Base-by-base conservation (phyloP, 2,888 invertebrate genomes). In the Phasia obesa region DNA sequence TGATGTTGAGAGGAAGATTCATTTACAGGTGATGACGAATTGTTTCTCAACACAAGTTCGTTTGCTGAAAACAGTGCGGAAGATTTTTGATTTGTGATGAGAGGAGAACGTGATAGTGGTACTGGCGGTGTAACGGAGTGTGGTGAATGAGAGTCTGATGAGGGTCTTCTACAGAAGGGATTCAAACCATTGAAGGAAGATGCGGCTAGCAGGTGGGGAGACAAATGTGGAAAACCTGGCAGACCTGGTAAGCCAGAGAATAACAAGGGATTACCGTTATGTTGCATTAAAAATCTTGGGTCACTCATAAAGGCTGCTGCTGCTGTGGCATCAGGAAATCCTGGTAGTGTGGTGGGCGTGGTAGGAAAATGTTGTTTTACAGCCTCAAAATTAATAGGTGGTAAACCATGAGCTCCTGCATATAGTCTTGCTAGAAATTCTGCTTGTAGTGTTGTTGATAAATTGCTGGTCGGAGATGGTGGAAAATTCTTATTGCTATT, bases 401-500 rank as follows among this genome's bases (percentile, higher is more conserved):
- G 93, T 11, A 93, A 89, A 1, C 93, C 92, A 23, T 93, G 92
- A 27, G 95, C 94, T 69, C 95, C 95, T 4, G 96, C 96, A 88
- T 96, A 96, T 19, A 95, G 93, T 85, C 96, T 93, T 0, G 96
- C 94, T 75, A 97, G 92, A 67, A 97, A 93, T 88, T 97, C 97
- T 76, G 95, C 95, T 90, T 96, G 96, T 19, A 83, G 35, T 11
- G 83, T 67, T 1, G 79, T 67, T 4, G 83, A 71, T 53, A 96
- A 93, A 75, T 94, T 93, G 38, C 94, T 94, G 23, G 65, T 57
- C n/a, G 75, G 64, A 5, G 84, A 49, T 9, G 51, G 44, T 85
- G 78, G 35, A 85, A 57, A 81, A 15, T 47, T 77, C 47, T 85
- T 84, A 19, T 55, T 84, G 42, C 57, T 85, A 60, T 84, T 85